These are phyloP conservation scores for Exocentrus adspersus DNA, from an alignment of 2,888 invertebrate species.

Conservation along the genomic window DNA sequence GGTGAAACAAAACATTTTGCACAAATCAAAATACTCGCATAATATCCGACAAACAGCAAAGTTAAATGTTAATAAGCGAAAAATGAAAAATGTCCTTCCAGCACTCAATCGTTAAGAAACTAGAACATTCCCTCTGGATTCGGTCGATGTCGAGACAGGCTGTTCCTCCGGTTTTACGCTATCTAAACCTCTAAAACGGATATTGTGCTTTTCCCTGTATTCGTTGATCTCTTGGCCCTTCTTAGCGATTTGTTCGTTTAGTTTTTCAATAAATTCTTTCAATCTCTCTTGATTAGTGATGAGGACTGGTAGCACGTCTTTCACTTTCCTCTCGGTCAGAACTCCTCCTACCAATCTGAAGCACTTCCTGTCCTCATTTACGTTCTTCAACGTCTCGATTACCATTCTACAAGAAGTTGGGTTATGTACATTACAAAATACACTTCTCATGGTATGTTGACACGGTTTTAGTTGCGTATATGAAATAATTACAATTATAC, in stretches of 20 bases:
- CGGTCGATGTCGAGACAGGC: slow-evolving; percentile 47
- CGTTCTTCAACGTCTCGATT: slow-evolving; percentile 88
- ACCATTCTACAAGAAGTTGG: slow-evolving; percentile 78
- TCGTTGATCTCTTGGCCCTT: slow-evolving; percentile 93
- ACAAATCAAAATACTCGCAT: slow-evolving; percentile 14
- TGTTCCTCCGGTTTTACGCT: slow-evolving; percentile 63
- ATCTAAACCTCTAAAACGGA: slow-evolving; percentile 76
- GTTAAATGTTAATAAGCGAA: slow-evolving; percentile 18
- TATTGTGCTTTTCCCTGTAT: slow-evolving; percentile 90
- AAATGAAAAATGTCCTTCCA: no score
- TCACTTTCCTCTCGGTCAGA: slow-evolving; percentile 90
- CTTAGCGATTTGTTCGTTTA: slow-evolving; percentile 82
- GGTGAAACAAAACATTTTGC: no score
- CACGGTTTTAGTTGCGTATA: no score
- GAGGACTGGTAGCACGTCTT: slow-evolving; percentile 88
- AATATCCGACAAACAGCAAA: slow-evolving; percentile 4
- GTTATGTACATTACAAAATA: slow-evolving; percentile 30
- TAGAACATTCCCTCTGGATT: slow-evolving; percentile 61
- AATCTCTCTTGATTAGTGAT: slow-evolving; percentile 83
- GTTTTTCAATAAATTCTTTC: slow-evolving; percentile 78
- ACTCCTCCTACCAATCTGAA: slow-evolving; percentile 95
- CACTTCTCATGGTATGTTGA: no score
- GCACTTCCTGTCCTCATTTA: slow-evolving; percentile 87
- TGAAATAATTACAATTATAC: no score
- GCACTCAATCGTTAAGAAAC: slow-evolving; percentile 56